Evolutionary conservation across 2,113 vertebrate genomes (phyloP), one percentile per base, ranked within the genome.

Genomic region (Arenaria interpres): DNA sequence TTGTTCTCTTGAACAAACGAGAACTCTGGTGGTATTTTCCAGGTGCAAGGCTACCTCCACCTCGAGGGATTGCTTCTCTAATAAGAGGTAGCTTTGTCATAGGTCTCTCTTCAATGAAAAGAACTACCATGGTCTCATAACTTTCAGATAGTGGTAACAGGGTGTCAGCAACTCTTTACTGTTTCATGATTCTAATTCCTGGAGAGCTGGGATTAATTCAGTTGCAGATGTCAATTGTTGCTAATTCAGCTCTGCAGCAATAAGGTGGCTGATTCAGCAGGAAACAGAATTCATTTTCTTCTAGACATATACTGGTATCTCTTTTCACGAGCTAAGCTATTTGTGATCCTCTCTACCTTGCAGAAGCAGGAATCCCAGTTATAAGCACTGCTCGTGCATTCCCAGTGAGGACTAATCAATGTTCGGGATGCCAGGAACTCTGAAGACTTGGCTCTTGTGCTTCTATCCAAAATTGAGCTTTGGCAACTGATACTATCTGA

Each of bases 141-240:
- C 14, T 54, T 89, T 41, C 43, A 67, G 19, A 22, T 14, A 12
- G 27, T 14, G 4, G 62, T 66, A 77, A 84, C 0, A 75, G 72
- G 1, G 21, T 88, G 33, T 41, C 60, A 92, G 35, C 0, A 0
- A 72, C n/a, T 41, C 25, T 67, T 90, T 0, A 0, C 22, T 75
- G 35, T 46, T 89, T 78, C 75, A 57, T 66, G n/a, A 86, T 57
- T 88, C 46, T 78, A 84, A 91, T 95, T 96, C 90, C 86, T 94
- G 90, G 89, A 97, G 59, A 96, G 56, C 68, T 93, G 80, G 76
- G 76, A 88, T 89, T 94, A 91, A 95, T 85, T 86, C 88, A 67
- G 33, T 79, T 96, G 69, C 59, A 78, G 39, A 92, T 92, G 68
- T 77, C 43, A 50, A 67, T 39, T 66, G 68, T 75, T 92, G 69